Conservation (phyloP, 1,140 invertebrate genomes). For the Drosophila navojoa region DNA sequence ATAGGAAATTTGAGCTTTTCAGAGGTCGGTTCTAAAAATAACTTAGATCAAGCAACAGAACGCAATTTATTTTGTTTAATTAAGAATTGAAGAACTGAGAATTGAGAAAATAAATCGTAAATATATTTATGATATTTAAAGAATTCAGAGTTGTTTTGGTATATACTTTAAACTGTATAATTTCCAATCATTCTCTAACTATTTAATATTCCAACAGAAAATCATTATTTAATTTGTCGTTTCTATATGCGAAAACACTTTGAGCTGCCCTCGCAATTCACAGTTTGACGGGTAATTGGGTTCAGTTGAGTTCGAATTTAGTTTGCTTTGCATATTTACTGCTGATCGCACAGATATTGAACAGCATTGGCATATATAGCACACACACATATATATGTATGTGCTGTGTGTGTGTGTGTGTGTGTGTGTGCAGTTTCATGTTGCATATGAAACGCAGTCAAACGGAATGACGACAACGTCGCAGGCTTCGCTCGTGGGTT, state of each 20-base stretch:
- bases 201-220: no score
- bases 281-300: constrained; percentile 60
- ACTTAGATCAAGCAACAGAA: background rate
- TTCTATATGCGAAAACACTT: background rate
- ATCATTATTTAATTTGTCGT: background rate
- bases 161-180: no score
- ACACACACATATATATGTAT: constrained; percentile 9
- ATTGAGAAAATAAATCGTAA: no score
- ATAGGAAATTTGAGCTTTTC: constrained; percentile 5
- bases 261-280: constrained; percentile 26
- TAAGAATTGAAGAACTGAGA: no score
- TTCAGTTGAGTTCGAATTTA: constrained; percentile 38
- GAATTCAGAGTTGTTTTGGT: no score
- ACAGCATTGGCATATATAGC: constrained; percentile 63
- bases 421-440: constrained; percentile 56
- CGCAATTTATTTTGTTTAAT: no score
- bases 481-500: constrained; percentile 22
- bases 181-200: no score
- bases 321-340: constrained; percentile 64
- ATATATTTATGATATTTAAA: no score
- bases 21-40: background rate
- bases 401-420: constrained; percentile 28
- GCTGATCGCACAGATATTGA: constrained; percentile 77
- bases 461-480: constrained; percentile 73
- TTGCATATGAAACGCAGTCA: constrained; percentile 71